Percentiles rank a stretch among this genome's conserved stretches.
phyloP scores from a whole-genome alignment of 2,888 invertebrate genomes.

The Parnassius orleans region DNA sequence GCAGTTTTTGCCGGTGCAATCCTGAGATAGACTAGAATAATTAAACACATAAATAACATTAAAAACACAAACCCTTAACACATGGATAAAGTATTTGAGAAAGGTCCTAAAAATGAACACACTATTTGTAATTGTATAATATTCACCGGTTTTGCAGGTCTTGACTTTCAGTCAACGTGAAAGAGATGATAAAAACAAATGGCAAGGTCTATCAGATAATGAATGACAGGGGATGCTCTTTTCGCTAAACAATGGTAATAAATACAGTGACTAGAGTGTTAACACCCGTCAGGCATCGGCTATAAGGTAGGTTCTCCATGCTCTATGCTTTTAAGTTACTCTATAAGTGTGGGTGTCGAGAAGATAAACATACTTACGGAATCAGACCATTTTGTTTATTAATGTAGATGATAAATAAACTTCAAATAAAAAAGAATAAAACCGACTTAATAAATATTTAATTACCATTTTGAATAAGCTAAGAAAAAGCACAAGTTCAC shows the following conservation, averaged over 20 bases:
- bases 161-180: conserved; percentile 5
- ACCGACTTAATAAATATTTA: too few species aligned
- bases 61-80: too few species aligned
- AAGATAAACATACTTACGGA: conserved; percentile 2
- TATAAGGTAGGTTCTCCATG: conserved; percentile 32
- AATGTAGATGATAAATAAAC: neutral
- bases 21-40: too few species aligned
- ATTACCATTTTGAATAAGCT: too few species aligned
- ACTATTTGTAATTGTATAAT: too few species aligned
- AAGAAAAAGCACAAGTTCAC: too few species aligned
- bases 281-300: conserved; percentile 54
- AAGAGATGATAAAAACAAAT: conserved; percentile 40
- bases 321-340: conserved; percentile 22
- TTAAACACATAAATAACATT: too few species aligned
- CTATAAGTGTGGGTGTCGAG: conserved; percentile 31
- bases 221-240: conserved; percentile 72
- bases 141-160: neutral
- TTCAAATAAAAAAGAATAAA: too few species aligned
- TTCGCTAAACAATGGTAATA: conserved; percentile 79
- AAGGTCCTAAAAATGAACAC: too few species aligned
- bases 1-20: too few species aligned
- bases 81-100: too few species aligned
- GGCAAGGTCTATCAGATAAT: conserved; percentile 55
- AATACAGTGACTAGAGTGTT: conserved; percentile 72
- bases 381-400: neutral